Base-by-base conservation (phyloP, 2,113 vertebrate genomes). In the Forbesichthys papilliferus region DNA sequence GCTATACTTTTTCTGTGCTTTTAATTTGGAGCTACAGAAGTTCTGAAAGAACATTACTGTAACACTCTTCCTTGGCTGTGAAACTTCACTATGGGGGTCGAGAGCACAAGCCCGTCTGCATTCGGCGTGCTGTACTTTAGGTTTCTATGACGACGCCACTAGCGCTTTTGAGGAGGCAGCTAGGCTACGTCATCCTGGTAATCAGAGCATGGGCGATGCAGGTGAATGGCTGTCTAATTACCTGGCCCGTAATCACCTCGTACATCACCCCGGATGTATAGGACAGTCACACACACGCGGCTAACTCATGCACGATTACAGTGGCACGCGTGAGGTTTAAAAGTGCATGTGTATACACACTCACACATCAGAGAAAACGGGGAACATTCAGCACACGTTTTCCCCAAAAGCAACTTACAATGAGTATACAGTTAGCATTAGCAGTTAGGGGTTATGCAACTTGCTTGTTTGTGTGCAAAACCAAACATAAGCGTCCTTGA, bases 221-320 rank as follows among this genome's bases (percentile, higher is more conserved):
- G 75, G 69, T 54, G 79, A 84, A 79, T 81, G 75, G 80, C 73
- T 87, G 80, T 78, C 76, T 84, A 86, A 89, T 91, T 87, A 84
- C 79, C 76, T 52, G 7, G 36, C 59, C 72, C 60, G 72, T 84
- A 87, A 87, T 89, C 78, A 66, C 73, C 81, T 82, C 78, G 76
- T 85, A 74, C 71, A 90, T 88, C 86, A 86, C 56, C 10, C 14
- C 10, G 61, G 74, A 68, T 66, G n/a, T 49, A 75, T 16, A 58
- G 56, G 51, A 74, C 70, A 64, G 5, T 65, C 62, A 57, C 55
- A 33, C 51, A 33, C 18, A 33, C 53, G 20, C 65, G 1, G 42
- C 18, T 5, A 3, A 11, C 18, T 1, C 20, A 46, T 9, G 13
- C 14, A 36, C 54, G 46, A 11, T 18, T 62, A 49, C 10, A 11